Conservation (phyloP, 2,888 invertebrate genomes). For the Chirona hameri region DNA sequence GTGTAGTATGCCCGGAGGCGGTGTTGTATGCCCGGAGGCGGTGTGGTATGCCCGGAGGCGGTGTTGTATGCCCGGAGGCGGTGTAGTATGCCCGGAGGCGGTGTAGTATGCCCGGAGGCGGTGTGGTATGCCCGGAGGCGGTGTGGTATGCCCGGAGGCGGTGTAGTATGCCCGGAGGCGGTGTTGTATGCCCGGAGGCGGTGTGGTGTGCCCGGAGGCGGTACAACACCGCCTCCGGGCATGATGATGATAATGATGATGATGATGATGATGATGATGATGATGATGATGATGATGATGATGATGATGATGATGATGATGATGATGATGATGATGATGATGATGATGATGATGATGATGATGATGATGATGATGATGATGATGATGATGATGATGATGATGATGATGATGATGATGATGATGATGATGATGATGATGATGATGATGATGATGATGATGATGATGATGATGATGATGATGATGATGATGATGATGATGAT, state of each 20-base stretch:
- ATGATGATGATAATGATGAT: constrained; percentile 22
- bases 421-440: constrained; percentile 22
- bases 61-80: too few species aligned
- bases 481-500: constrained; percentile 22
- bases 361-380: constrained; percentile 22
- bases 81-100: too few species aligned
- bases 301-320: constrained; percentile 22
- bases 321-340: constrained; percentile 22
- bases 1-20: too few species aligned
- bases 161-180: too few species aligned
- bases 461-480: constrained; percentile 22
- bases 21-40: too few species aligned
- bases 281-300: neutral
- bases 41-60: too few species aligned
- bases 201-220: too few species aligned
- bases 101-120: too few species aligned
- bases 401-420: constrained; percentile 22
- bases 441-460: constrained; percentile 22
- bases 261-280: constrained; percentile 4
- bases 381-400: constrained; percentile 22
- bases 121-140: too few species aligned
- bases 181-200: too few species aligned
- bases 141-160: too few species aligned
- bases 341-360: constrained; percentile 22
- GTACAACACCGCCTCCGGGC: neutral